Base-by-base conservation (phyloP, 2,797 vertebrate species). In the Philypnodon macrostomus region DNA sequence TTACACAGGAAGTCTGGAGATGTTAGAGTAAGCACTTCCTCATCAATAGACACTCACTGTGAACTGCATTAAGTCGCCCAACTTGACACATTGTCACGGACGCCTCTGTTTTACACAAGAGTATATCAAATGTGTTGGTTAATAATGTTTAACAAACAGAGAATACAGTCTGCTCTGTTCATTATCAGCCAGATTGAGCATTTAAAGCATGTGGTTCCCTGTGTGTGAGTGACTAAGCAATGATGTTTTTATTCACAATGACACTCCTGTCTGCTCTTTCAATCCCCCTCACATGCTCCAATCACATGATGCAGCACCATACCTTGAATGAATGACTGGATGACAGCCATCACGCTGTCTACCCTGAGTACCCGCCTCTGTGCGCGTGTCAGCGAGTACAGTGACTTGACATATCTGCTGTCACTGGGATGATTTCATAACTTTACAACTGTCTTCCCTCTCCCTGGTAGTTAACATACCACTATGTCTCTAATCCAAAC, bases 251-350 rank as follows among this genome's bases (percentile, higher is more conserved):
- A 56, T 58, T 73, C 62, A 60, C 72, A 81, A 78, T 76, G 77
- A 70, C 46, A 63, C 76, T 75, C 73, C 65, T 83, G 73, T 72
- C 76, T 74, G 40, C 37, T 60, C 59, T 83, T 76, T 59, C 77
- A 87, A 80, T 85, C 75, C 67, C 41, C 55, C 75, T 88, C 90
- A 89, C 85, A 87, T 87, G 86, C 70, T 40, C 44, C 39, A 23
- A 62, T 82, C 86, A 83, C 84, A 86, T 89, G 83, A 82, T 55
- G 59, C 40, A 58, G 57, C 60, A 46, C 47, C 77, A 81, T 79
- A 87, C 73, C 63, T 81, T 64, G 30, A 76, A 72, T 65, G 67
- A 68, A 68, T 63, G 65, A 65, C 47, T 60, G 47, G 38, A 17
- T 67, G 66, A 62, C 47, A 70, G 53, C 10, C n/a, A 4, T 51